Evolutionary conservation across 2,888 invertebrate genomes (phyloP).

Genomic region (Mechanitis messenoides): DNA sequence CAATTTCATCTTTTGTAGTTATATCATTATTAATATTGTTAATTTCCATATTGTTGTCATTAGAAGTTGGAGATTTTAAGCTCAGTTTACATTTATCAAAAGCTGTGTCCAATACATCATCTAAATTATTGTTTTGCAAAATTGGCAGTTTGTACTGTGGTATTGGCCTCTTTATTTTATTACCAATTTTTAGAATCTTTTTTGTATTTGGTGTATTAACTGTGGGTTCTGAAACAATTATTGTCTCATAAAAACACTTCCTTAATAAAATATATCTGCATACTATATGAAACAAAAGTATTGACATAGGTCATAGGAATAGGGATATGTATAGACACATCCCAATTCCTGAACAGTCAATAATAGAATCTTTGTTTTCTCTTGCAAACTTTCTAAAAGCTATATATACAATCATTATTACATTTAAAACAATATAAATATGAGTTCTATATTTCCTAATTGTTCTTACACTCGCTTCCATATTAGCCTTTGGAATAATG

Average conservation of each 20-base stretch:
- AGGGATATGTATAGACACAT: too few species aligned
- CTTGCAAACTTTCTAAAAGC: too few species aligned
- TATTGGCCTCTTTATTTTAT: constrained; percentile 36
- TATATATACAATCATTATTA: too few species aligned
- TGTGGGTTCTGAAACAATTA: constrained; percentile 34
- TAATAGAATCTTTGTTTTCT: too few species aligned
- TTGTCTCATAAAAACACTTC: not conserved
- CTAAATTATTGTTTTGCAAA: constrained; percentile 45
- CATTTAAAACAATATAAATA: too few species aligned
- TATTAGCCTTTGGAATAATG: too few species aligned
- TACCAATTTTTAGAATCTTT: constrained; percentile 47
- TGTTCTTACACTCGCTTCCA: too few species aligned
- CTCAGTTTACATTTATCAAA: constrained; percentile 67
- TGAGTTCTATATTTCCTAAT: too few species aligned
- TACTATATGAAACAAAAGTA: too few species aligned
- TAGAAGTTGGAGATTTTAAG: constrained; percentile 43
- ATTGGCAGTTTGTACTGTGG: constrained; percentile 42
- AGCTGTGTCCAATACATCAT: constrained; percentile 54
- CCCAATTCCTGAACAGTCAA: too few species aligned
- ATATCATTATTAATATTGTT: constrained; percentile 31
- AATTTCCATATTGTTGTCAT: constrained; percentile 22
- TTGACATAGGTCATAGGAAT: too few species aligned
- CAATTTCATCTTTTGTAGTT: not conserved
- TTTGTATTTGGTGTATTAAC: constrained; percentile 36
- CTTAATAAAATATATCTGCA: not conserved